Evolutionary conservation across 2,888 invertebrate species (phyloP), one percentile per base, ranked within the genome.

Genomic region (Archaeoteleia sp.): DNA sequence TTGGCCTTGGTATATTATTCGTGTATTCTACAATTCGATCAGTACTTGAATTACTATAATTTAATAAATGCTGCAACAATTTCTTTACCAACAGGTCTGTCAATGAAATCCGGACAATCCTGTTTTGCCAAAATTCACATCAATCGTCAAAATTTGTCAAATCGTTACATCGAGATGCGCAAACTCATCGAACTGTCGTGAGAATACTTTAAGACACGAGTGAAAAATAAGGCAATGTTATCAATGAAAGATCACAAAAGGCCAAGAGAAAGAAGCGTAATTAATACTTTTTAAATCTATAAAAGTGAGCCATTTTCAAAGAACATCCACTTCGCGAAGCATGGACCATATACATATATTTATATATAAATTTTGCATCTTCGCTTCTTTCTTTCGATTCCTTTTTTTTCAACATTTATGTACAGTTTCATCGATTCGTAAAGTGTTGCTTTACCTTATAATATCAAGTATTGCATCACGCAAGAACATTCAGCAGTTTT

Each of bases 231-330:
- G 7, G 42, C 25, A 25, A 27, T 25, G 23, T 42, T 13, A 25
- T 7, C 14, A 15, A 1, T 43, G 25, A 14, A 43, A 27, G 13
- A 32, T 42, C 43, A 45, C 30, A 30, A 48, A 48, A 54, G 54
- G 54, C 48, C 62, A 62, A 62, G 48, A 54, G 46, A 54, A 61
- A 53, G 10, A 54, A 45, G 40, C 54, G 9, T 34, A 54, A 62
- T 62, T 43, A 53, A 53, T 51, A 43, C 27, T 49, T 35, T 60
- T 12, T 9, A 8, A 30, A 51, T 30, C 45, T 13, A 7, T 17
- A 23, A 60, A 61, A 46, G 37, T 27, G 32, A 45, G 10, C 39
- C 35, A n/a, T 49, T 12, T 23, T 49, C 17, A 27, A 63, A 39
- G 13, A 32, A 25, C 35, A 49, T 20, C 34, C 12, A 14, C 9